Conservation (phyloP, 2,888 invertebrate genomes). For the Oscheius sp. region DNA sequence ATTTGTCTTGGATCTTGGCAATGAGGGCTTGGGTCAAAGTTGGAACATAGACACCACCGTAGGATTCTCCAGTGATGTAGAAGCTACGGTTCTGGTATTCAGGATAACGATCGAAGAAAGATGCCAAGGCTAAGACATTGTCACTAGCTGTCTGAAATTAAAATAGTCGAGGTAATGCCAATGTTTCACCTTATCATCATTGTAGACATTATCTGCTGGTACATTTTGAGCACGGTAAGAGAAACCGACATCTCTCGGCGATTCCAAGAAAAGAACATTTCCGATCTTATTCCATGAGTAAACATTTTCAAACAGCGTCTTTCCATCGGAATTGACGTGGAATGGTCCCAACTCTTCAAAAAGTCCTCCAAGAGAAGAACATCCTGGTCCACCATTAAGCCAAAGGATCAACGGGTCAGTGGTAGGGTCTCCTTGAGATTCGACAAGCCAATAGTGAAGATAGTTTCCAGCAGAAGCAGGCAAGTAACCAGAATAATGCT, state of each 20-base stretch:
- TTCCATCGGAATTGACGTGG: slow-evolving; percentile 61
- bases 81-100: slow-evolving; percentile 74
- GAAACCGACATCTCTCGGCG: slow-evolving; percentile 77
- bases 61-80: slow-evolving; percentile 74
- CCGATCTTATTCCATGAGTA: slow-evolving; percentile 73
- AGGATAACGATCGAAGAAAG: slow-evolving; percentile 76
- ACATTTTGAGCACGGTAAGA: slow-evolving; percentile 74
- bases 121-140: slow-evolving; percentile 75
- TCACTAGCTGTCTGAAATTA: slow-evolving; percentile 74
- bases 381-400: slow-evolving; percentile 75
- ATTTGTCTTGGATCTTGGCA: slow-evolving; percentile 40
- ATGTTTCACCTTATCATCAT: slow-evolving; percentile 50
- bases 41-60: slow-evolving; percentile 75
- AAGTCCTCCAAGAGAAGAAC: slow-evolving; percentile 75
- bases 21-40: slow-evolving; percentile 64
- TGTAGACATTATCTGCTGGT: slow-evolving; percentile 51
- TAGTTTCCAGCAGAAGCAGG: slow-evolving; percentile 66
- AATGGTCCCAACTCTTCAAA: slow-evolving; percentile 75
- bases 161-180: neutral
- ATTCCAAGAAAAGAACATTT: slow-evolving; percentile 76
- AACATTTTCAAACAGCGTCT: slow-evolving; percentile 63
- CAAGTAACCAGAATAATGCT: slow-evolving; percentile 76
- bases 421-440: slow-evolving; percentile 73
- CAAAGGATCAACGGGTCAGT: slow-evolving; percentile 74
- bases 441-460: slow-evolving; percentile 76